Conservation (phyloP, 2,113 vertebrate genomes). For the Pelvicachromis taeniatus region DNA sequence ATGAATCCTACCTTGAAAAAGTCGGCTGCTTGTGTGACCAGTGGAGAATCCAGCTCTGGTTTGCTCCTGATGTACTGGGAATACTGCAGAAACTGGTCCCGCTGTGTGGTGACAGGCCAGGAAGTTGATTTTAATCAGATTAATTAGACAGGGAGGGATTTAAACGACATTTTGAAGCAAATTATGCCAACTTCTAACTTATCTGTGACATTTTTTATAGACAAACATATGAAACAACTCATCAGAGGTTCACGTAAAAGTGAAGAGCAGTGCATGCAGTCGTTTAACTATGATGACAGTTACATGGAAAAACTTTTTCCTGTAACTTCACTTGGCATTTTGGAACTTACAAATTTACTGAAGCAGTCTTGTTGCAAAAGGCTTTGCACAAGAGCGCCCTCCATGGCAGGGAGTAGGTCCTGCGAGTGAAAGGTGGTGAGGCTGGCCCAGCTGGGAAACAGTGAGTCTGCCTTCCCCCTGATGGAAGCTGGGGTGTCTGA, state of each 20-base stretch:
- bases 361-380: conserved; percentile 84
- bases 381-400: conserved; percentile 80
- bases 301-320: too few species aligned
- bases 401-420: conserved; percentile 81
- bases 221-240: neutral
- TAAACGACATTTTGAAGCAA: neutral
- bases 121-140: neutral
- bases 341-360: conserved; percentile 80
- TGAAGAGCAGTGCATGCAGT: neutral
- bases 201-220: neutral
- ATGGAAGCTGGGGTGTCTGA: conserved; percentile 72
- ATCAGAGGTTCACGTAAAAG: fast-evolving
- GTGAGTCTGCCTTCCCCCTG: conserved; percentile 65
- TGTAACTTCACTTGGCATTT: neutral
- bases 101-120: conserved; percentile 47
- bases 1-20: conserved; percentile 77
- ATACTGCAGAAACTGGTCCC: conserved; percentile 83
- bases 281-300: neutral
- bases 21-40: conserved; percentile 71
- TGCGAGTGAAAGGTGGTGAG: conserved; percentile 80
- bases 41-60: conserved; percentile 76
- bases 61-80: conserved; percentile 83
- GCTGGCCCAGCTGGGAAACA: conserved; percentile 75
- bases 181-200: neutral
- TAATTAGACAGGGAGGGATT: neutral